A percentile compares a stretch with the other conserved stretches of the same genome.
These are phyloP conservation scores for Agrotis segetum DNA, from an alignment of 2,888 invertebrate genomes.

Conservation along the genomic window DNA sequence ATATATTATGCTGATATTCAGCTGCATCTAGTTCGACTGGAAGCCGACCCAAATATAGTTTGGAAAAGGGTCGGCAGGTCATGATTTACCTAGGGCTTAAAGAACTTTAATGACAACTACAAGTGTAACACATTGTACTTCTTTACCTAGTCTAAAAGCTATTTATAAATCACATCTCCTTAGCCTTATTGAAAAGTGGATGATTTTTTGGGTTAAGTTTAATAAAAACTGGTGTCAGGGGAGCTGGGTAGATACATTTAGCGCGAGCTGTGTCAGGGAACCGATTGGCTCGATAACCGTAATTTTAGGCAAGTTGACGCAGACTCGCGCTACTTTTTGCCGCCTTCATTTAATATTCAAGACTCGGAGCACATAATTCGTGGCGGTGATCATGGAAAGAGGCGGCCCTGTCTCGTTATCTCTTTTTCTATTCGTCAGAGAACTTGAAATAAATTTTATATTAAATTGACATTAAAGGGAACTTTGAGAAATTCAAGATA, in stretches of 20 bases:
- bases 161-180: constrained; percentile 69
- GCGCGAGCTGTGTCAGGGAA: constrained; percentile 69
- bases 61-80: background rate
- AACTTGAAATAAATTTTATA: constrained; percentile 78
- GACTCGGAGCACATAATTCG: constrained; percentile 84
- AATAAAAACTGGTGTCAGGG: constrained; percentile 73
- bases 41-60: no score
- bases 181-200: constrained; percentile 74
- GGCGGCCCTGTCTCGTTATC: constrained; percentile 81
- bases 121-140: background rate
- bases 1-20: background rate
- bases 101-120: background rate
- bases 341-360: constrained; percentile 84
- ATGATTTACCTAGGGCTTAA: background rate
- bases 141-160: constrained; percentile 51
- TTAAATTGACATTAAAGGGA: constrained; percentile 77
- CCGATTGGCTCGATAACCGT: constrained; percentile 82
- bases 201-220: constrained; percentile 70
- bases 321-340: constrained; percentile 76
- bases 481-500: constrained; percentile 69
- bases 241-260: constrained; percentile 68
- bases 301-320: constrained; percentile 81
- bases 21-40: no score
- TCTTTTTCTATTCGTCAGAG: constrained; percentile 82
- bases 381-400: constrained; percentile 82